Base-by-base conservation (phyloP, 1,140 invertebrate genomes). In the Liolophura sinensis region DNA sequence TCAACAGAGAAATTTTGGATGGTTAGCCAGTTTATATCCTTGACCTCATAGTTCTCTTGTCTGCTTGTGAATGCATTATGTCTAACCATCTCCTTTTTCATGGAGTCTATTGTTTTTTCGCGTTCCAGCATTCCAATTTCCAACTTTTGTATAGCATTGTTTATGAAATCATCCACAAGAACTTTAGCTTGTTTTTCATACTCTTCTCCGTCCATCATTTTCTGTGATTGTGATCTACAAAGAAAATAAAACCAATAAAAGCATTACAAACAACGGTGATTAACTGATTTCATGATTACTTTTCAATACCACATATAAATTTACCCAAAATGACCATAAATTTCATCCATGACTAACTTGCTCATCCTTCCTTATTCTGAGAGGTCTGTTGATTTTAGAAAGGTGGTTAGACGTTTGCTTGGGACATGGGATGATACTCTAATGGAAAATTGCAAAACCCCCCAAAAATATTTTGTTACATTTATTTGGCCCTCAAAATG, bases 1-100 rank as follows among this genome's bases (percentile, higher is more conserved):
- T 81, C 71, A 49, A 68, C 60, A 31, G 70, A 70, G 70, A 82
- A 84, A 55, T 84, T 78, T 22, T 70, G 76, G 48, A 82, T 84
- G 11, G 69, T 75, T 14, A 83, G 57, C 83, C 83, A 84, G 57
- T 78, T 73, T 52, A 84, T 84, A 64, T 84, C 80, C 70, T 78
- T 70, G 18, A 82, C 68, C 54, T 74, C 71, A 70, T 73, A 82
- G 54, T 79, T 72, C 58, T 81, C 79, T 27, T 84, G 79, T 50
- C 68, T 54, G 4, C 54, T 58, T 6, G 72, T 58, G 22, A 75
- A 68, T 54, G 73, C 76, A 49, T 47, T 71, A 62, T 78, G 76
- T 60, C 74, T 61, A 4, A 77, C 76, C 46, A 72, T 58, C 22
- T 75, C 74, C 31, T 56, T 67, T 59, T 72, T 74, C 9, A 78